Base-by-base conservation (phyloP, 2,888 invertebrate genomes). In the Notocelia uddmanniana region DNA sequence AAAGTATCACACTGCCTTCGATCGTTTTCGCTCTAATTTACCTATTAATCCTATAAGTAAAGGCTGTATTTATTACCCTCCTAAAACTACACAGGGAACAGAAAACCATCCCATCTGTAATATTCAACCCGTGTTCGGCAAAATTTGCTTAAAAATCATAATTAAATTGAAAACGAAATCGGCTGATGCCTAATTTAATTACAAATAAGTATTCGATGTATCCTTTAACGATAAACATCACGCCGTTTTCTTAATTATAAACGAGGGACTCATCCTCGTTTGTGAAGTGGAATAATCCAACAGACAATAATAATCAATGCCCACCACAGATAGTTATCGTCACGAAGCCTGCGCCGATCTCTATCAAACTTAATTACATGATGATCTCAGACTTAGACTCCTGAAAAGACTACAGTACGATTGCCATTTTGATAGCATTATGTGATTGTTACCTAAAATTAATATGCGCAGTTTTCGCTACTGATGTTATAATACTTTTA, bases 281-380 rank as follows among this genome's bases (percentile, higher is more conserved):
- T 78, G 77, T 78, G 77, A 75, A 66, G 74, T 76, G 74, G 78
- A 84, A 81, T 81, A 79, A 80, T 76, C 74, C 78, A 76, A 76
- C 76, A 74, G 79, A 83, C 82, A 84, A 82, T 83, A 76, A 79
- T 79, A 85, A 87, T 84, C 83, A 83, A 74, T 76, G 74, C 76
- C 76, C 78, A 81, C 85, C 80, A 80, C 74, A 76, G 74, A 72
- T 68, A 63, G 79, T 81, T 82, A 83, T 80, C 81, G 83, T 84
- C 88, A 86, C 87, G 87, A 85, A 85, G 55, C 68, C 54, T 6
- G 34, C 41, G 18, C 18, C n/a, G 60, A 72, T 72, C 72, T 62
- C 50, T 67, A 72, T 72, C 72, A 57, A 57, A 55, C 55, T 72
- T 72, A 72, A 72, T 72, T 72, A 50, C 67, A 62, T 31, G 60